These are phyloP conservation scores for Spisula subtruncata DNA, from an alignment of 2,888 invertebrate genomes.

Conservation along the genomic window DNA sequence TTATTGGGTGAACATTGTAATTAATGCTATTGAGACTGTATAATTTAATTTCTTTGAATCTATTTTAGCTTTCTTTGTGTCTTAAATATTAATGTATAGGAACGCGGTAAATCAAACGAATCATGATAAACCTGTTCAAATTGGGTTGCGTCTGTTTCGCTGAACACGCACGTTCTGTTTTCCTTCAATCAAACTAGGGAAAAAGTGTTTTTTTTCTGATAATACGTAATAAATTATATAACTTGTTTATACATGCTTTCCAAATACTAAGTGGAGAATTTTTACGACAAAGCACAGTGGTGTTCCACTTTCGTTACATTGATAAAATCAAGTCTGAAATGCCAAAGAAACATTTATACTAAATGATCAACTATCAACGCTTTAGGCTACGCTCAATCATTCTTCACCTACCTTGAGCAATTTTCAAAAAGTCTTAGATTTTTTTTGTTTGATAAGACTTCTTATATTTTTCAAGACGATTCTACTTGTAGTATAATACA, in stretches of 20 bases:
- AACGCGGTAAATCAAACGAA: too few relatives aligned
- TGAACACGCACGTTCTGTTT: not conserved
- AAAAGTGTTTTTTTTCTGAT: not conserved
- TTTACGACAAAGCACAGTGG: conserved; percentile 25
- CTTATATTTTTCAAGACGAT: conserved; percentile 18
- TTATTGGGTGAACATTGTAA: too few relatives aligned
- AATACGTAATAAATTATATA: too few relatives aligned
- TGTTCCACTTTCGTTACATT: not conserved
- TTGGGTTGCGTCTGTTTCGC: too few relatives aligned
- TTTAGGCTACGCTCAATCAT: not conserved
- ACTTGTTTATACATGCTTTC: not conserved
- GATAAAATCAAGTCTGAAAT: conserved; percentile 33
- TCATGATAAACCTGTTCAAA: too few relatives aligned
- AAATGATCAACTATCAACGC: conserved; percentile 42
- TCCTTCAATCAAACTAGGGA: not conserved
- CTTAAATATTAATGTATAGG: too few relatives aligned
- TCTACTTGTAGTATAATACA: not conserved
- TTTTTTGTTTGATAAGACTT: conserved; percentile 23
- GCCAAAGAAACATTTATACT: conserved; percentile 44
- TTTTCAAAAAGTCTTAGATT: conserved; percentile 34
- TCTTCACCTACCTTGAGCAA: conserved; percentile 28
- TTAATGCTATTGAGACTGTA: too few relatives aligned
- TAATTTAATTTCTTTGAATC: too few relatives aligned
- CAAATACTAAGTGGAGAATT: not conserved
- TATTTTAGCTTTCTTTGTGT: too few relatives aligned